These are phyloP conservation scores for Cyanistes caeruleus DNA, from an alignment of 2,113 vertebrate species.

Conservation along the genomic window DNA sequence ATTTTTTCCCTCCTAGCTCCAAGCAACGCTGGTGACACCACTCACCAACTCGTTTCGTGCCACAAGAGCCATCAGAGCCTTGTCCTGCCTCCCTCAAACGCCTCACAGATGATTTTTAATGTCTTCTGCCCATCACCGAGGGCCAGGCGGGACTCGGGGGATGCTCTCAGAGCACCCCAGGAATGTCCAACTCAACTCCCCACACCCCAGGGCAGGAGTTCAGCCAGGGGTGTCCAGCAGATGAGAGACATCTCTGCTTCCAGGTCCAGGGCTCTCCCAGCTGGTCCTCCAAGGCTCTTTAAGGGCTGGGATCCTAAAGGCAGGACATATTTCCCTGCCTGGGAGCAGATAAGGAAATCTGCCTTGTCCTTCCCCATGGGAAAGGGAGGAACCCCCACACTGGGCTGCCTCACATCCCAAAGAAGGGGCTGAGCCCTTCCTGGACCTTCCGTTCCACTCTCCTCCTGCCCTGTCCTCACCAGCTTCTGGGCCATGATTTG, in stretches of 20 bases:
- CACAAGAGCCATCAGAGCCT: not conserved
- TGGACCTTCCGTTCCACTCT: not conserved
- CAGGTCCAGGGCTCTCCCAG: not conserved
- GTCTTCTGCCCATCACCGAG: not conserved
- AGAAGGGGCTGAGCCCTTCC: not conserved
- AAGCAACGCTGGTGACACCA: constrained; percentile 46
- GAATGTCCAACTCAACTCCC: not conserved
- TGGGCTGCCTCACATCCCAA: not conserved
- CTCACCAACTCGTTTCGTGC: constrained; percentile 3
- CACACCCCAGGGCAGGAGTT: not conserved
- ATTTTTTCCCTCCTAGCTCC: constrained; percentile 52
- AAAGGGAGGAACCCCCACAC: not conserved
- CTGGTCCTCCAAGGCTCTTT: not conserved
- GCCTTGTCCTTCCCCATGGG: not conserved
- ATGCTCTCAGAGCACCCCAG: not conserved
- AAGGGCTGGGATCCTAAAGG: not conserved
- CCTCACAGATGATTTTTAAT: not conserved
- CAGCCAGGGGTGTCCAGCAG: not conserved
- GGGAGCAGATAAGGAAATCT: not conserved
- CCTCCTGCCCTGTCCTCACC: not conserved
- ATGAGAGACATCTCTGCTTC: not conserved
- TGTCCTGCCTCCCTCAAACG: not conserved
- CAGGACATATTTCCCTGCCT: not conserved
- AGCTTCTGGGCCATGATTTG: not conserved
- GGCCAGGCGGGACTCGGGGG: not conserved